A percentile compares a stretch with the other conserved stretches of the same genome.
Conservation (phyloP, 2,797 vertebrate species). For the Oreonectes daqikongensis region DNA sequence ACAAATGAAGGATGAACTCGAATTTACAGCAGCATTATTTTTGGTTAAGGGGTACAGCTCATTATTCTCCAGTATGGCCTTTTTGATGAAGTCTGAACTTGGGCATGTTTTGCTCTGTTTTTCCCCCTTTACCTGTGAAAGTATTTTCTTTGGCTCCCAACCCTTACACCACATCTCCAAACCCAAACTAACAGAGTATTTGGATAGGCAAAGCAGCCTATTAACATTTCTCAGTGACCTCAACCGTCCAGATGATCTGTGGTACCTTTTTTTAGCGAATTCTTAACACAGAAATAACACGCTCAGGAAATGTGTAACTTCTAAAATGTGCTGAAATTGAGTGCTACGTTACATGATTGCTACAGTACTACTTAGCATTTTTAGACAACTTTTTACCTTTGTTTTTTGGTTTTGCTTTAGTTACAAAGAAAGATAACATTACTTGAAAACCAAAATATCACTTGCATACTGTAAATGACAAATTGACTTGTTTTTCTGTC, state of each 20-base stretch:
- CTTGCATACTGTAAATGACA: neutral
- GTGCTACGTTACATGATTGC: neutral
- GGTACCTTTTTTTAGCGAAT: slow-evolving; percentile 21
- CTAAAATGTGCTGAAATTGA: neutral
- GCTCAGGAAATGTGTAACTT: neutral
- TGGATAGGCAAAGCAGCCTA: slow-evolving; percentile 61
- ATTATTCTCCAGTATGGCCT: slow-evolving; percentile 66
- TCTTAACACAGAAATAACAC: neutral
- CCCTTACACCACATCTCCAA: slow-evolving; percentile 58
- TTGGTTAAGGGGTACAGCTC: slow-evolving; percentile 48
- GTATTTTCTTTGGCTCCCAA: slow-evolving; percentile 70
- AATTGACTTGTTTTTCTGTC: slow-evolving; percentile 1
- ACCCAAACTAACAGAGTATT: slow-evolving; percentile 64
- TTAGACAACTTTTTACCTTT: neutral
- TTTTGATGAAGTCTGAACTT: slow-evolving; percentile 50
- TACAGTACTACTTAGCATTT: neutral
- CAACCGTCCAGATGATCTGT: slow-evolving; percentile 52
- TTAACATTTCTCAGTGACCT: slow-evolving; percentile 56
- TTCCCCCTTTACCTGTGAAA: slow-evolving; percentile 60
- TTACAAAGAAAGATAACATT: neutral
- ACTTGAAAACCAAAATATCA: neutral
- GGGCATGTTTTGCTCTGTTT: slow-evolving; percentile 51
- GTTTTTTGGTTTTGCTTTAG: neutral
- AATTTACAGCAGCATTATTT: neutral
- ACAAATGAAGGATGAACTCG: too few species aligned